Evolutionary conservation across 1,140 invertebrate species (phyloP), one percentile per base, ranked within the genome.

Genomic region (Meteorus sp.): DNA sequence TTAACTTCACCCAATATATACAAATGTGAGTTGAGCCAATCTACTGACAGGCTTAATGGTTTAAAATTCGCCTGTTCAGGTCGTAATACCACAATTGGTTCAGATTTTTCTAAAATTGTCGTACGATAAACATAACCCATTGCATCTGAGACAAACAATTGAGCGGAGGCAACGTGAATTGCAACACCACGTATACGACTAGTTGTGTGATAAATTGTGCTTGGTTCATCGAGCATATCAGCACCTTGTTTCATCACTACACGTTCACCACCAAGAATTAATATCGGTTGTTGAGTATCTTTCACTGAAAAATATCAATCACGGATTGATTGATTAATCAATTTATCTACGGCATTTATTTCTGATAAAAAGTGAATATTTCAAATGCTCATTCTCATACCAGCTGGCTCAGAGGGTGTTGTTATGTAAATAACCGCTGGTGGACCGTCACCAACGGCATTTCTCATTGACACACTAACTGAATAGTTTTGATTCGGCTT

Each of bases 1-100:
- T 81, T 81, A 3, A 85, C 81, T 70, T 90, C 85, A 0, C 85
- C 88, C 4, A 93, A 79, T 27, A 96, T 83, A 66, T 93, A 96
- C 1, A 95, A 77, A 35, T 91, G 85, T 43, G 87, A 82, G 67
- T 92, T 91, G 3, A 97, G 76, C 94, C 94, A 96, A 74, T 97
- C 94, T 0, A 95, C 84, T 1, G 89, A 90, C 0, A 95, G 74
- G 59, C 85, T 85, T 8, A 85, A 70, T 1, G 88, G 86, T 45
- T 78, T 82, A 62, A 85, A 85, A 56, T 83, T 81, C 2, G 82
- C 81, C 50, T 81, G 80, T n/a, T 77, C 72, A 1, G 85, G 81
- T n/a, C 76, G 80, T 0, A 87, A 71, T 22, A 90, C 84, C 11
- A 81, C 78, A 33, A 69, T 69, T 3, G 82, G 71, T 43, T 72